These are phyloP conservation scores for Daboia siamensis DNA, from an alignment of 2,113 vertebrate species.

Conservation along the genomic window DNA sequence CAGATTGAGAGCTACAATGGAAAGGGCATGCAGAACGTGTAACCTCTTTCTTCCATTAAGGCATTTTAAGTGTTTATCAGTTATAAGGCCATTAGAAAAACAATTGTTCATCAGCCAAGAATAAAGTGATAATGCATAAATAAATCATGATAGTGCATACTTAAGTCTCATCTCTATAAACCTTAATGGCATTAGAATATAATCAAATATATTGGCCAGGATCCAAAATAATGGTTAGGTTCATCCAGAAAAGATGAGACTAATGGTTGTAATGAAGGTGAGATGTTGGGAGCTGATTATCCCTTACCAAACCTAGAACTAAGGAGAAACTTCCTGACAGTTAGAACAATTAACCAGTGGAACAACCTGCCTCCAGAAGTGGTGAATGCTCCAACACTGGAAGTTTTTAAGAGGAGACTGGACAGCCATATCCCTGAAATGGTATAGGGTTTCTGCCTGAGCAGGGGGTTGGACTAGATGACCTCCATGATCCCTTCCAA, in stretches of 20 bases:
- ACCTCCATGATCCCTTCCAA: no score
- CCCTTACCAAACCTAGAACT: background rate
- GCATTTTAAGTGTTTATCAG: background rate
- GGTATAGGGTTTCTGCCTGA: no score
- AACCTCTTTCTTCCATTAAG: background rate
- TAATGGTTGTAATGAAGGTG: background rate
- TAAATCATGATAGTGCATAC: background rate
- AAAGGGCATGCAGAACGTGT: background rate
- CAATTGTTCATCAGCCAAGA: background rate
- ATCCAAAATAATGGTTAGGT: background rate
- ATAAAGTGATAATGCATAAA: background rate
- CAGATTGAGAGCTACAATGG: background rate
- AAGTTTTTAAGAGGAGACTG: no score
- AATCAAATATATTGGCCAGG: background rate
- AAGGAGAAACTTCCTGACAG: no score
- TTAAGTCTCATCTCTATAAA: background rate
- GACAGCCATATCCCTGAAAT: no score
- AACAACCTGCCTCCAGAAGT: no score
- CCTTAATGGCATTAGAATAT: background rate
- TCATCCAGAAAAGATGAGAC: background rate
- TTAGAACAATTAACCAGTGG: no score
- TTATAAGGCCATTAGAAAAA: background rate
- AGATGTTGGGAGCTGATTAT: background rate
- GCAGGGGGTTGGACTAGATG: no score
- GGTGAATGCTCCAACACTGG: no score